Base-by-base conservation (phyloP, 2,888 invertebrate genomes). In the Dicranocentrus wangi region DNA sequence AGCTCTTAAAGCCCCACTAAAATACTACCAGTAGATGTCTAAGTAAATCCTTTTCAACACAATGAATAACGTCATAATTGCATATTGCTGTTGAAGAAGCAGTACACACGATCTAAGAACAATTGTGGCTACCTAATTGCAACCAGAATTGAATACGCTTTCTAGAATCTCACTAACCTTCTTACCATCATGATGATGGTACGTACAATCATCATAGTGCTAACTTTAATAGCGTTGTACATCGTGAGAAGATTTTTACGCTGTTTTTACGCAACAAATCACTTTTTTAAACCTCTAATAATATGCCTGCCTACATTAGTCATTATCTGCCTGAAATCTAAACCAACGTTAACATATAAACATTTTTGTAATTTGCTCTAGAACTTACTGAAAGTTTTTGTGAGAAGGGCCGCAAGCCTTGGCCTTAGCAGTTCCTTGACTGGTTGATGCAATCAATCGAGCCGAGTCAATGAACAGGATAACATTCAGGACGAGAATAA, bases 381-480 rank as follows among this genome's bases (percentile, higher is more conserved):
- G 17, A 39, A 70, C 84, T 84, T 72, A 86, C 86, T 85, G 84
- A 76, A 87, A 87, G 81, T 87, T 86, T 79, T 81, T 84, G 61
- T 87, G 85, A 23, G 85, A 82, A 25, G 87, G 87, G 17, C 86
- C 86, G 61, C 87, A 86, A 43, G 86, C 86, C 42, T 87, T 87
- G 73, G 87, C 87, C 69, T 87, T 87, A 17, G 87, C 86, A 1
- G 88, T 87, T 23, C 87, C 87, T 61, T 86, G 83, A 0, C 88
- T 88, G 3, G 90, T 89, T 25, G 88, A 88, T 43, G 89, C 88
- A 75, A 90, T 89, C 88, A 90, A 89, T 19, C 87, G 80, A 0
- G 88, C 87, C 39, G 89, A 88, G 61, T 88, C 87, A 17, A 88
- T 86, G 87, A 90, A 90, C 81, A 90, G 88, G 13, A 88, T 81